These are phyloP conservation scores for Ephydatia muelleri DNA, from an alignment of 37 sponge, comb jelly and placozoan species.

Conservation along the genomic window DNA sequence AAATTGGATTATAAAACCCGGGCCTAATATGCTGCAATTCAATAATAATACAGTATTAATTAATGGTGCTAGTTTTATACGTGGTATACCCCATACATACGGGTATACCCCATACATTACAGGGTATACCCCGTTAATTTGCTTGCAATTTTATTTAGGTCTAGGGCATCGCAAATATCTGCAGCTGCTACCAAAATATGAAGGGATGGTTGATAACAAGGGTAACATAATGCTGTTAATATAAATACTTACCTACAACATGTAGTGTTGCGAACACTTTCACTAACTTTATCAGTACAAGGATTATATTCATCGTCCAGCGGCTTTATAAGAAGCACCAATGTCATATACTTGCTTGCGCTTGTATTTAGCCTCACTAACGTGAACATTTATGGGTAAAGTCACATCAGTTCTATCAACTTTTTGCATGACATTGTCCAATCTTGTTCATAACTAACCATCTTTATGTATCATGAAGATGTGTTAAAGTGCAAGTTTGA, in stretches of 20 bases:
- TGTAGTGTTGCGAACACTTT: background rate
- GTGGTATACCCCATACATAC: conserved; percentile 1
- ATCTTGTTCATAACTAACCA: too few species aligned
- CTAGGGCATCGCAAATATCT: conserved; percentile 1
- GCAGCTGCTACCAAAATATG: background rate
- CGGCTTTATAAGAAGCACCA: background rate
- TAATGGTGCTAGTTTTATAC: background rate
- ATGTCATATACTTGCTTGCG: conserved; percentile 1
- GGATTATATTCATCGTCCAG: conserved; percentile 1
- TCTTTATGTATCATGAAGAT: too few species aligned
- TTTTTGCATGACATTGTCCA: too few species aligned
- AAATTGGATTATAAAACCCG: background rate
- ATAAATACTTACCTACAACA: background rate
- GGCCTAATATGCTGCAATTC: conserved; percentile 1
- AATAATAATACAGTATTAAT: conserved; percentile 1
- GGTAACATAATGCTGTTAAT: background rate
- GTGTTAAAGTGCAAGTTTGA: too few species aligned
- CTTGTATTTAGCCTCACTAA: too few species aligned
- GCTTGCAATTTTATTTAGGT: background rate
- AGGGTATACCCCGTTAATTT: conserved; percentile 1
- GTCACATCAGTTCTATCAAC: too few species aligned
- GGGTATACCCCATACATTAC: too few species aligned
- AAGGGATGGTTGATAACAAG: conserved; percentile 1
- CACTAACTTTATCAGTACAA: background rate
- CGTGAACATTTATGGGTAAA: too few species aligned